Evolutionary conservation across 1,140 invertebrate species (phyloP).

Genomic region (Medauroidea extradentata): DNA sequence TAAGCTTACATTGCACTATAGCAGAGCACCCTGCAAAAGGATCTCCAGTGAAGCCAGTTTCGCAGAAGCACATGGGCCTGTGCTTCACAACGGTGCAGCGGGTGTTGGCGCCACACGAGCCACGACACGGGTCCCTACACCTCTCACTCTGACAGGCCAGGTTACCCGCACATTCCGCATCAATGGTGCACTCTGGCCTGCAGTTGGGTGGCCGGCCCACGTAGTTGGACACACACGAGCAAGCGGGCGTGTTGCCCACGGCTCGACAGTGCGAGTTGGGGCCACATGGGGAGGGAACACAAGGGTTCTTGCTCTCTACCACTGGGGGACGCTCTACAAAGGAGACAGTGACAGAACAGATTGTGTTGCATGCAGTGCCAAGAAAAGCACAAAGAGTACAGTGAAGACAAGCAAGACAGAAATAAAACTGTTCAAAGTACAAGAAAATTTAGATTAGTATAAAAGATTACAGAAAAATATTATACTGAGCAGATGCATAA

Average conservation of each 20-base stretch:
- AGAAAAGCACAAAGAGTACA: conserved; percentile 3
- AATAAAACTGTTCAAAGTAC: too few species aligned
- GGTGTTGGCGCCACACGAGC: conserved; percentile 52
- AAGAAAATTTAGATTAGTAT: too few species aligned
- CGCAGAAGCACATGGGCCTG: conserved; percentile 52
- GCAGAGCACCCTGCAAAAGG: conserved; percentile 45
- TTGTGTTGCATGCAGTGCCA: too few species aligned
- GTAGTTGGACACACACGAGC: conserved; percentile 41
- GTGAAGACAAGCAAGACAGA: not conserved
- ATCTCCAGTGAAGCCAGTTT: conserved; percentile 49
- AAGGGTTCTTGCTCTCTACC: conserved; percentile 39
- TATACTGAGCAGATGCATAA: too few species aligned
- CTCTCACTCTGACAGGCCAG: conserved; percentile 49
- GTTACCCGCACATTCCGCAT: conserved; percentile 46
- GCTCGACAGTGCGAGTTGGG: conserved; percentile 44
- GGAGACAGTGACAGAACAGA: too few species aligned
- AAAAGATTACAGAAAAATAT: too few species aligned
- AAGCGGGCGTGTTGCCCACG: conserved; percentile 28
- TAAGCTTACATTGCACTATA: conserved; percentile 25
- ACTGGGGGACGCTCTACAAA: not conserved
- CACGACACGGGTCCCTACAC: conserved; percentile 53
- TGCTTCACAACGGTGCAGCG: conserved; percentile 51
- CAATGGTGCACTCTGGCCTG: conserved; percentile 47
- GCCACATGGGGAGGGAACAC: conserved; percentile 51
- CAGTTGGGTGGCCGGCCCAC: conserved; percentile 46